phyloP scores from a whole-genome alignment of 2,113 vertebrate genomes.

The Arizona elegans region DNA sequence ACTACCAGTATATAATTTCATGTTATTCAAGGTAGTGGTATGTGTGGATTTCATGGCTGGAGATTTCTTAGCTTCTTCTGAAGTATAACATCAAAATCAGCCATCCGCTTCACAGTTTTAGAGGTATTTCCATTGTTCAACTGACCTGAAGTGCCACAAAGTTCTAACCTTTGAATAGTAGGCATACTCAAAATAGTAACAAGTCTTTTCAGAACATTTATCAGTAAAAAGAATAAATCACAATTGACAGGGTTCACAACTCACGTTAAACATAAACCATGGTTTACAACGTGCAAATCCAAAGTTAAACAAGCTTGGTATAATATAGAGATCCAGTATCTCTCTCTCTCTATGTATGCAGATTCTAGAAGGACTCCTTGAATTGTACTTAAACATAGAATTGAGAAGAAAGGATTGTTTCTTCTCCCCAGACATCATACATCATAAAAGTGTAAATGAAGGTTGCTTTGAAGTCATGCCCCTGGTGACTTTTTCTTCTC shows the following conservation, averaged over 20 bases:
- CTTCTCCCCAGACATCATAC: not conserved
- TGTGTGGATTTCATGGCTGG: not conserved
- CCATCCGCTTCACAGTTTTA: not conserved
- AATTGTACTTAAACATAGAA: not conserved
- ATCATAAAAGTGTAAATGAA: not conserved
- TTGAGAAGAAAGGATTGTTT: not conserved
- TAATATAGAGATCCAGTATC: not conserved
- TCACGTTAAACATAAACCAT: not conserved
- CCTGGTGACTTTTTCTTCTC: not conserved
- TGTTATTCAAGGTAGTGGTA: not conserved
- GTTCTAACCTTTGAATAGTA: not conserved
- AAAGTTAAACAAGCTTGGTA: not conserved
- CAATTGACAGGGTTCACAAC: not conserved
- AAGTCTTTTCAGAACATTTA: not conserved
- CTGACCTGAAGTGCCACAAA: not conserved
- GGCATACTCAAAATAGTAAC: not conserved
- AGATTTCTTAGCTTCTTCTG: not conserved
- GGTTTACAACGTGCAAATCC: not conserved
- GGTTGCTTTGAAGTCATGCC: not conserved
- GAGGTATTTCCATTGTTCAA: not conserved
- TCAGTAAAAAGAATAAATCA: not conserved
- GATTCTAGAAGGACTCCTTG: not conserved
- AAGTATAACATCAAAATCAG: not conserved
- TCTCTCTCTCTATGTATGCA: not conserved
- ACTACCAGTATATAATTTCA: not conserved